Conservation (phyloP, 2,888 invertebrate genomes). For the Lissonota sp. region DNA sequence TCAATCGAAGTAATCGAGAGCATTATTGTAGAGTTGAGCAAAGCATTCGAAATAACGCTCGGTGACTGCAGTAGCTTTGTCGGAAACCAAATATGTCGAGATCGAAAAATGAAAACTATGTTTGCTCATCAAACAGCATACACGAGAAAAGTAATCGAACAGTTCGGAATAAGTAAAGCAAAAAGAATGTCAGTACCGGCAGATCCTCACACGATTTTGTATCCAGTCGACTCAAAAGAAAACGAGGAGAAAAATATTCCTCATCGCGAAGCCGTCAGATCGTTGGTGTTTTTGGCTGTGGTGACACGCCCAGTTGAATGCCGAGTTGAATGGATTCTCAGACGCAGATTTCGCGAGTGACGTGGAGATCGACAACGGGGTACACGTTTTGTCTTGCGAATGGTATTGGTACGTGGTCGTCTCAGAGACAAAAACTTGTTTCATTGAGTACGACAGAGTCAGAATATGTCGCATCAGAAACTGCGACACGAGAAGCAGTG, state of each 20-base stretch:
- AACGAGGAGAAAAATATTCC: constrained; percentile 14
- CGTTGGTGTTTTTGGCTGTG: not conserved
- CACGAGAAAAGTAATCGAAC: constrained; percentile 25
- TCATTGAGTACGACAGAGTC: not conserved
- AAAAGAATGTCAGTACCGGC: constrained; percentile 67
- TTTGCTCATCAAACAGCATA: constrained; percentile 51
- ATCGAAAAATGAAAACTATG: constrained; percentile 32
- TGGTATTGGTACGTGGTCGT: not conserved
- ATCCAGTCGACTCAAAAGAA: not conserved
- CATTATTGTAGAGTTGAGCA: constrained; percentile 50
- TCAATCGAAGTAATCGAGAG: constrained; percentile 47
- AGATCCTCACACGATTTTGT: constrained; percentile 15
- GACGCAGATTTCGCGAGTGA: not conserved
- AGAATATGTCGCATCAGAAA: not conserved
- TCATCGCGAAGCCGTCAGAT: constrained; percentile 2
- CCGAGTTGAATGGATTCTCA: not conserved
- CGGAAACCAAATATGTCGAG: constrained; percentile 65
- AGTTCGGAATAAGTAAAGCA: constrained; percentile 60
- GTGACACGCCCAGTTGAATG: constrained; percentile 13
- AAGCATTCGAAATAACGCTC: constrained; percentile 55
- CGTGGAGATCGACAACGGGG: not conserved
- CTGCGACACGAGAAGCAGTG: not conserved
- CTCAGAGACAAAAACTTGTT: not conserved
- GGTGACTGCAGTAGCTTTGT: constrained; percentile 55
- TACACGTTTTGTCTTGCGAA: not conserved